Percentiles rank a stretch among this genome's conserved stretches.
Evolutionary conservation across 2,888 invertebrate genomes (phyloP).

Genomic region (Hedya salicella): DNA sequence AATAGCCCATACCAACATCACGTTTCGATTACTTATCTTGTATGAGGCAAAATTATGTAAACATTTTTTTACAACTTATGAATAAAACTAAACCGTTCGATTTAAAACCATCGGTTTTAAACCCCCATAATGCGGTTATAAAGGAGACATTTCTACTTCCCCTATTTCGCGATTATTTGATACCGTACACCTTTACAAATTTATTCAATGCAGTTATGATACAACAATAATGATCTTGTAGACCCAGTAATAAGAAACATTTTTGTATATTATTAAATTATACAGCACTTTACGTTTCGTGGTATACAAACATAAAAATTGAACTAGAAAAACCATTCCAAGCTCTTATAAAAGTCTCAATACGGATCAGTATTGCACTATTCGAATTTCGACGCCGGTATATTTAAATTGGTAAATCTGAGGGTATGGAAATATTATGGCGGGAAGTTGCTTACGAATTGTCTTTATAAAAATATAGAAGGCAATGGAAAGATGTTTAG

Average conservation of each 20-base stretch:
- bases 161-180: slow-evolving; percentile 67
- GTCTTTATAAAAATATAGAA: slow-evolving; percentile 69
- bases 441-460: slow-evolving; percentile 79
- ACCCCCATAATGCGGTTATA: slow-evolving; percentile 68
- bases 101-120: slow-evolving; percentile 60
- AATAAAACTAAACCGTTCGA: slow-evolving; percentile 53
- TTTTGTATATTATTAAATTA: slow-evolving; percentile 20
- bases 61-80: slow-evolving; percentile 42
- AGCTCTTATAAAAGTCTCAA: neutral
- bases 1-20: no score
- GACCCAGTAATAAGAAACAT: slow-evolving; percentile 29
- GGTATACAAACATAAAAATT: neutral
- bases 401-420: slow-evolving; percentile 43
- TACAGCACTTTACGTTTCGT: neutral
- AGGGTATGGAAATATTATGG: slow-evolving; percentile 79
- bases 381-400: slow-evolving; percentile 33
- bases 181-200: slow-evolving; percentile 49
- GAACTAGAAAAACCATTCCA: neutral
- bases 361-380: slow-evolving; percentile 1
- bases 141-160: slow-evolving; percentile 72
- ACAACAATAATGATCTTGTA: slow-evolving; percentile 28
- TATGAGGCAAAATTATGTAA: slow-evolving; percentile 4
- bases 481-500: slow-evolving; percentile 66
- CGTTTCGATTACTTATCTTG: no score
- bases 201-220: slow-evolving; percentile 33